Evolutionary conservation across 2,888 invertebrate genomes (phyloP), one percentile per base, ranked within the genome.

Genomic region (Colostygia pectinataria): DNA sequence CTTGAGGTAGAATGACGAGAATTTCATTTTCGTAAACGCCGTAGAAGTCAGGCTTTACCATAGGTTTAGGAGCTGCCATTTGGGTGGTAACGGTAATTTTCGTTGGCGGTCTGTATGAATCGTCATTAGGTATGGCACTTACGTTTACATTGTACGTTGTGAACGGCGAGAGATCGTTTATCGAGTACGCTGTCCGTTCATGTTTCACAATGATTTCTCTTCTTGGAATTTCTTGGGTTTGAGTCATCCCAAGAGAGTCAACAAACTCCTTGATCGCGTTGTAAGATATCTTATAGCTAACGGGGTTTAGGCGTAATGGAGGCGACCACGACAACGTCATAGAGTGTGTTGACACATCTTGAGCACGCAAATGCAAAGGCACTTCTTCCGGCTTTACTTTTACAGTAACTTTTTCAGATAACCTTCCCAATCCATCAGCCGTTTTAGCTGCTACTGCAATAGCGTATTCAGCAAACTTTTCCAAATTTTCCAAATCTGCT

Each of bases 21-120:
- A 97, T 96, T 85, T 96, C 96, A 28, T 95, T 95, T 80, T 95
- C 96, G 1, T 95, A 94, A 14, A 97, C 97, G 8, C 97, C 97
- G 71, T 97, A 97, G 76, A 97, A 97, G 79, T 98, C 98, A 0
- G 98, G 98, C 71, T 97, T 96, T 0, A 97, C 97, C 97, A 98
- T 98, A 0, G 97, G 97, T 66, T 97, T 97, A 0, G 98, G 98
- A 0, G 97, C 97, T 28, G 98, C 98, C 97, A 98, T 98, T 86
- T 98, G 97, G 0, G 98, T 98, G 1, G 98, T 98, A 0, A 98
- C 97, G 0, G 96, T 97, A 39, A 98, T 97, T 82, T 96, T 96
- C 0, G 97, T 97, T 0, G 98, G 97, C 4, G 98, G 98, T 62
- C 96, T 92, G 75, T 97, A 97, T 1, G 94, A 93, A 55, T 94